A percentile compares a stretch with the other conserved stretches of the same genome.
phyloP scores from a whole-genome alignment of 2,113 vertebrate genomes.

The Heterotis niloticus region DNA sequence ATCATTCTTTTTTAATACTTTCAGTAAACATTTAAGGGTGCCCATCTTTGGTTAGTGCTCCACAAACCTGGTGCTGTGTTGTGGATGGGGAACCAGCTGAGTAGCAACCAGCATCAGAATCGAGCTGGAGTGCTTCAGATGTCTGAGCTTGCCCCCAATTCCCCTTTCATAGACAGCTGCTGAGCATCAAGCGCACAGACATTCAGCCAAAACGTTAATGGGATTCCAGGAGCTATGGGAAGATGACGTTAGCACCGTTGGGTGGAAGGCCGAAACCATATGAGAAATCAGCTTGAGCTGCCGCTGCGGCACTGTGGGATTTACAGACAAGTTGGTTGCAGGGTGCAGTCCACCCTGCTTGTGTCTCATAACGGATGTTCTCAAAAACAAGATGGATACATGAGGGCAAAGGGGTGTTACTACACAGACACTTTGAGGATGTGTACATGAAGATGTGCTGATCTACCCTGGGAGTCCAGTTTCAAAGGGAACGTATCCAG shows the following conservation, averaged over 20 bases:
- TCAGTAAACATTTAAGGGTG: not conserved
- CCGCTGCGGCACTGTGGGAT: not conserved
- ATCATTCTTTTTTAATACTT: conserved; percentile 5
- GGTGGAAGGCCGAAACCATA: not conserved
- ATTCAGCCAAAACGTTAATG: not conserved
- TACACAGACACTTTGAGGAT: not conserved
- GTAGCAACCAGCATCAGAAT: not conserved
- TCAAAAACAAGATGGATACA: not conserved
- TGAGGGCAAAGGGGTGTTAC: not conserved
- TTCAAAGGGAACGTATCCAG: conserved; percentile 41
- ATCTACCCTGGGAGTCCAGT: conserved; percentile 25
- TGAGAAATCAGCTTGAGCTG: not conserved
- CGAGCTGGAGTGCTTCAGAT: not conserved
- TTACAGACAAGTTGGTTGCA: not conserved
- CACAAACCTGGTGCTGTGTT: not conserved
- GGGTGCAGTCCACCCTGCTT: not conserved
- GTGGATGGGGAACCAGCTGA: not conserved
- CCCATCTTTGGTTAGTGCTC: conserved; percentile 50
- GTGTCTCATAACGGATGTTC: not conserved
- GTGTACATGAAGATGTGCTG: conserved; percentile 2
- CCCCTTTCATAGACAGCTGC: conserved; percentile 7
- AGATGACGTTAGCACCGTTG: conserved; percentile 1
- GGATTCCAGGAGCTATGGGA: not conserved
- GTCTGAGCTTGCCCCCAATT: not conserved
- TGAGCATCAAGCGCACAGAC: conserved; percentile 5